phyloP scores from a whole-genome alignment of 2,113 vertebrate genomes.

The Ciconia maguari region DNA sequence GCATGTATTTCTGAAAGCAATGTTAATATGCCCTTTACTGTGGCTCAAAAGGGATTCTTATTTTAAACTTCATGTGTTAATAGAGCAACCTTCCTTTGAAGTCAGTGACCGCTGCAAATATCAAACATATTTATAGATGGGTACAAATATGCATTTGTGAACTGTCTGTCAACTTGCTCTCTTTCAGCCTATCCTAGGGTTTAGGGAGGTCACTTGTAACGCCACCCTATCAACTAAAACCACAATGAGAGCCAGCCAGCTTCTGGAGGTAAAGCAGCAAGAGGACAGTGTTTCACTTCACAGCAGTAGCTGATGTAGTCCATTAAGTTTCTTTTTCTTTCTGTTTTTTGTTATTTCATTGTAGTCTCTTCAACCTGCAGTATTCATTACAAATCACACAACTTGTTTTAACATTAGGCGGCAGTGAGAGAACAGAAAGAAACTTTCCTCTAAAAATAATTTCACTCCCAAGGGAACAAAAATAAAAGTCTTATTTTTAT shows the following conservation, averaged over 20 bases:
- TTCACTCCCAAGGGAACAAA: neutral
- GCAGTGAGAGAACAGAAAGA: neutral
- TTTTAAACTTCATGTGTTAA: constrained; percentile 11
- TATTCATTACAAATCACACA: neutral
- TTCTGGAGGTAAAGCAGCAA: neutral
- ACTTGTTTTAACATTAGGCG: neutral
- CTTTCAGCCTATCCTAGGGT: neutral
- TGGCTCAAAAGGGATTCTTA: neutral
- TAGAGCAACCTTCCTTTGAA: neutral
- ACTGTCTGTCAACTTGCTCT: neutral
- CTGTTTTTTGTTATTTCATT: neutral
- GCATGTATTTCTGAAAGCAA: constrained; percentile 16
- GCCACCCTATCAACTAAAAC: neutral
- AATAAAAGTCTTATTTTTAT: neutral
- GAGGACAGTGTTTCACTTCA: neutral
- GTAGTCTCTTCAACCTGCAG: neutral
- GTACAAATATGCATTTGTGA: neutral
- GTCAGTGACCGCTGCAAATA: constrained; percentile 13
- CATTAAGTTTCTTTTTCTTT: neutral
- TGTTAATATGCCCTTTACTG: constrained; percentile 39
- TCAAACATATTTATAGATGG: neutral
- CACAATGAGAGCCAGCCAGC: neutral
- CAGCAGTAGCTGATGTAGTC: neutral
- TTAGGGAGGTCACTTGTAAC: neutral
- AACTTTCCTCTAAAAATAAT: neutral